phyloP scores from a whole-genome alignment of 2,888 invertebrate species.

The Embidobia sp. region DNA sequence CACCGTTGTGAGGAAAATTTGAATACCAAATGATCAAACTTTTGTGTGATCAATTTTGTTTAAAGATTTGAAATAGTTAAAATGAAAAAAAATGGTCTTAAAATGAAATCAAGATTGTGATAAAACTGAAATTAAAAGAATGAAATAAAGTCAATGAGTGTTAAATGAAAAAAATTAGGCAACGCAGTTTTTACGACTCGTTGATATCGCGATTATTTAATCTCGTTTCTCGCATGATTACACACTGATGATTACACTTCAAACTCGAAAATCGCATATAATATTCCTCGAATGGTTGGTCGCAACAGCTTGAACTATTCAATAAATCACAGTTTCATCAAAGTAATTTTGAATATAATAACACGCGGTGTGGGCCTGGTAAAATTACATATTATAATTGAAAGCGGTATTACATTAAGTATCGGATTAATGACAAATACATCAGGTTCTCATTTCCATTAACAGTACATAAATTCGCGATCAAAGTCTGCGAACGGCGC shows the following conservation, averaged over 20 bases:
- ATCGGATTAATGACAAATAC: slow-evolving; percentile 19
- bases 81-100: slow-evolving; percentile 69
- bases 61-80: background rate
- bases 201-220: no score
- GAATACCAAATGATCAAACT: background rate
- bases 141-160: no score
- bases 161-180: no score
- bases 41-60: background rate
- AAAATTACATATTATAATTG: slow-evolving; percentile 32
- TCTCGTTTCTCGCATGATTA: no score
- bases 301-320: background rate
- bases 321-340: slow-evolving; percentile 36
- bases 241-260: no score
- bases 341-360: slow-evolving; percentile 22
- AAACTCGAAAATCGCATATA: slow-evolving; percentile 74
- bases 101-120: no score
- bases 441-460: slow-evolving; percentile 14
- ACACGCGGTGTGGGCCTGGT: background rate
- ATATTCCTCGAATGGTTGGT: slow-evolving; percentile 71
- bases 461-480: slow-evolving; percentile 22
- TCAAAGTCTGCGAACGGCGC: no score
- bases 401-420: slow-evolving; percentile 29
- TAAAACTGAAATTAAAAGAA: no score
- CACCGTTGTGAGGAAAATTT: background rate
- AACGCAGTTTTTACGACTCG: no score